These are phyloP conservation scores for Aphrocallistes beatrix DNA, from an alignment of 37 sponge, comb jelly and placozoan genomes.

Conservation along the genomic window DNA sequence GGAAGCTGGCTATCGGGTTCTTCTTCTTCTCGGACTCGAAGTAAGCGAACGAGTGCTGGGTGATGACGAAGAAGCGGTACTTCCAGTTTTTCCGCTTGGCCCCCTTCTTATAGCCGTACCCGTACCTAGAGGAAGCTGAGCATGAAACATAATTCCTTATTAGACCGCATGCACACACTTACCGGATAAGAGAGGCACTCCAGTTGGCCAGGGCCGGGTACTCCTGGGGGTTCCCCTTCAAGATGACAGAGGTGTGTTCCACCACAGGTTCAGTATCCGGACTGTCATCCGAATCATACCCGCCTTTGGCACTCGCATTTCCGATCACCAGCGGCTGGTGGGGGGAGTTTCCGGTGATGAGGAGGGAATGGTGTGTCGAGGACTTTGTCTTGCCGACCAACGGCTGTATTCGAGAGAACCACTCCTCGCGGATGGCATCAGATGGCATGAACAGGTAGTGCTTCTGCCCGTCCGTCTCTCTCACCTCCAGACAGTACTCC, in stretches of 20 bases:
- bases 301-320: not conserved
- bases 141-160: not conserved
- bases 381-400: not conserved
- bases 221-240: not conserved
- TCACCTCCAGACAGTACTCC: not conserved
- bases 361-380: not conserved
- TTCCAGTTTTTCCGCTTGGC: conserved; percentile 14
- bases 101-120: not conserved
- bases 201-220: conserved; percentile 6
- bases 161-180: not conserved
- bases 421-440: not conserved
- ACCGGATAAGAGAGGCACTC: not conserved
- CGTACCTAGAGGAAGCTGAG: no score
- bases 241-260: not conserved
- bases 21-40: conserved; percentile 10
- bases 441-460: not conserved
- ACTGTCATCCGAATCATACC: not conserved
- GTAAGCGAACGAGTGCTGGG: conserved; percentile 1
- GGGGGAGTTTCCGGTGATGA: not conserved
- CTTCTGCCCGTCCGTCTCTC: not conserved
- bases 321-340: not conserved
- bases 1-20: not conserved
- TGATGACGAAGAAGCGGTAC: not conserved
- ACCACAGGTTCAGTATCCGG: not conserved
- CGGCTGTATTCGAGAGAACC: not conserved